A percentile compares a stretch with the other conserved stretches of the same genome.
These are phyloP conservation scores for Acrossocheilus fasciatus DNA, from an alignment of 2,797 vertebrate species.

Conservation along the genomic window DNA sequence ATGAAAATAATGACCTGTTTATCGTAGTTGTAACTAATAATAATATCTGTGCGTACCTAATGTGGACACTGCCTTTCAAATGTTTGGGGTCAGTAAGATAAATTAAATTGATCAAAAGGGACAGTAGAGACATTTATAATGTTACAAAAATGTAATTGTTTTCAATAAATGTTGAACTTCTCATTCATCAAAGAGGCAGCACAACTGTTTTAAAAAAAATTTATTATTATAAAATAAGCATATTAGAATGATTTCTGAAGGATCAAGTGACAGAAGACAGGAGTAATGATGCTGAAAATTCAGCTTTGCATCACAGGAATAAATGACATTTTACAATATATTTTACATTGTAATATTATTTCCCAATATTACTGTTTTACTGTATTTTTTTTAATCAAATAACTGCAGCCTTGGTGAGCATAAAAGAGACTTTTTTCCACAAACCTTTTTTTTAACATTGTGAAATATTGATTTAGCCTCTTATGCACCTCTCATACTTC, in stretches of 20 bases:
- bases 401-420: background rate
- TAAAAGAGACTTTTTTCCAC: background rate
- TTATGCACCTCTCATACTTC: background rate
- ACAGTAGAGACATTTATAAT: background rate
- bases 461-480: background rate
- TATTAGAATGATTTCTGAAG: background rate
- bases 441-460: background rate
- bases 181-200: background rate
- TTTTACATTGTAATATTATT: background rate
- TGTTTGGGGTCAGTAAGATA: background rate
- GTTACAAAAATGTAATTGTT: background rate
- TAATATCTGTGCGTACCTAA: background rate
- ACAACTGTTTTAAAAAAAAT: background rate
- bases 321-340: background rate
- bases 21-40: background rate
- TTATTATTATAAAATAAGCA: background rate
- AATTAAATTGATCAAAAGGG: background rate
- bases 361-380: background rate
- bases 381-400: background rate
- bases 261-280: background rate
- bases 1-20: background rate
- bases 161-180: background rate
- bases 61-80: background rate
- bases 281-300: background rate
- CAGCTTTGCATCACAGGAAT: background rate